Evolutionary conservation across 2,113 vertebrate species (phyloP).

Genomic region (Irena cyanogastra): DNA sequence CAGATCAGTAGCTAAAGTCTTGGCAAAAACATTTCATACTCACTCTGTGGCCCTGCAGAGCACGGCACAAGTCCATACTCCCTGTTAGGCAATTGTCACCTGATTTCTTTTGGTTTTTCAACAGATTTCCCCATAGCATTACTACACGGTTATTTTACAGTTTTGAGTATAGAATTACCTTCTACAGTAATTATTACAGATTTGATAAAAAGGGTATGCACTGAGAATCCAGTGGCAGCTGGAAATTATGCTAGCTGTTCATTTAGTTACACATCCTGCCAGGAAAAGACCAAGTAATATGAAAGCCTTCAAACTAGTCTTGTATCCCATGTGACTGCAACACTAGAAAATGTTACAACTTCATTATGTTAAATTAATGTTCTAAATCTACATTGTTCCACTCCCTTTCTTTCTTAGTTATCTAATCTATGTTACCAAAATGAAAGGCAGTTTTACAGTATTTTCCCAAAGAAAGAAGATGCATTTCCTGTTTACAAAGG

Average conservation of each 20-base stretch:
- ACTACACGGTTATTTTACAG: neutral
- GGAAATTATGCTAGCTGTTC: neutral
- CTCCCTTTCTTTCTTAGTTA: neutral
- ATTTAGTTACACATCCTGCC: neutral
- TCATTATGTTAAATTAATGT: neutral
- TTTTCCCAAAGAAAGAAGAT: neutral
- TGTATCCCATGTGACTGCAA: neutral
- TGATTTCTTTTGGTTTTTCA: neutral
- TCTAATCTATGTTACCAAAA: neutral
- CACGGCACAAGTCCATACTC: neutral
- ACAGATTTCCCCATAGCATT: neutral
- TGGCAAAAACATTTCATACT: neutral
- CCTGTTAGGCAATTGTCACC: neutral
- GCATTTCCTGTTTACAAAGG: neutral
- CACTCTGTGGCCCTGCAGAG: neutral
- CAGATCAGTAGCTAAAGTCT: neutral
- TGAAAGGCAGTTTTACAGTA: neutral
- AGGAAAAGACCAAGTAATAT: neutral
- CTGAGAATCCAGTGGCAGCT: neutral
- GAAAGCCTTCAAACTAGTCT: neutral
- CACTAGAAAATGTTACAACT: neutral
- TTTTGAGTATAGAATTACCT: neutral
- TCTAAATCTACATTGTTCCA: neutral
- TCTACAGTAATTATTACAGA: neutral
- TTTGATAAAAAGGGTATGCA: neutral